A percentile compares a stretch with the other conserved stretches of the same genome.
Evolutionary conservation across 2,888 invertebrate species (phyloP).

Genomic region (Plagodis dolabraria): DNA sequence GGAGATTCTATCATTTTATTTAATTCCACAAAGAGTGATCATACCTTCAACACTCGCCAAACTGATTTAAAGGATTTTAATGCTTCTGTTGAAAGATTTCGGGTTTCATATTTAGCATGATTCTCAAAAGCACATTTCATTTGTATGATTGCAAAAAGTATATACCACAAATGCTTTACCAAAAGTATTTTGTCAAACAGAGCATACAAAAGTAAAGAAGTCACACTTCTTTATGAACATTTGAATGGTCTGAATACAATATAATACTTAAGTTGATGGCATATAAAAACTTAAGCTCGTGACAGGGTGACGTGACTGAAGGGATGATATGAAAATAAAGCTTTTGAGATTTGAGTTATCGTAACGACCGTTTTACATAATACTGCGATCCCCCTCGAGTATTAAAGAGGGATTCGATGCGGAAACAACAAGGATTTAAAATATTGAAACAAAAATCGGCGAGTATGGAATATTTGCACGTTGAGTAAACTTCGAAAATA

Average conservation of each 20-base stretch:
- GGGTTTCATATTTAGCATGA: neutral
- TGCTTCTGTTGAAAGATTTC: slow-evolving; percentile 23
- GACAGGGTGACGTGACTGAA: slow-evolving; percentile 31
- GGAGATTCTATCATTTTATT: slow-evolving; percentile 76
- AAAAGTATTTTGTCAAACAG: slow-evolving; percentile 1
- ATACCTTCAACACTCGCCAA: slow-evolving; percentile 61
- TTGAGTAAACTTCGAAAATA: slow-evolving; percentile 68
- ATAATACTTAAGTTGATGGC: slow-evolving; percentile 13
- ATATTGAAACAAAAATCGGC: slow-evolving; percentile 39
- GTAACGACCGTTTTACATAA: slow-evolving; percentile 33
- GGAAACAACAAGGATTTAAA: slow-evolving; percentile 26
- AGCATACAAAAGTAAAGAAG: slow-evolving; percentile 16
- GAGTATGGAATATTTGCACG: slow-evolving; percentile 60
- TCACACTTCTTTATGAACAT: slow-evolving; percentile 13
- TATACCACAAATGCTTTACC: neutral
- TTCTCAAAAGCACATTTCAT: too few relatives aligned
- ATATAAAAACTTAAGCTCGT: slow-evolving; percentile 27
- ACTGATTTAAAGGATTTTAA: slow-evolving; percentile 54
- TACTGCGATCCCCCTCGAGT: slow-evolving; percentile 22
- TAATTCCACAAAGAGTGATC: slow-evolving; percentile 79
- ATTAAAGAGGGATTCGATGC: slow-evolving; percentile 24
- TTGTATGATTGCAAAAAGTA: too few relatives aligned
- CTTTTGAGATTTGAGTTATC: slow-evolving; percentile 32
- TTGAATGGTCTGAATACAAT: slow-evolving; percentile 10
- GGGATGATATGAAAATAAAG: slow-evolving; percentile 33